phyloP scores from a whole-genome alignment of 2,888 invertebrate species.

The Diplazon laetatorius region DNA sequence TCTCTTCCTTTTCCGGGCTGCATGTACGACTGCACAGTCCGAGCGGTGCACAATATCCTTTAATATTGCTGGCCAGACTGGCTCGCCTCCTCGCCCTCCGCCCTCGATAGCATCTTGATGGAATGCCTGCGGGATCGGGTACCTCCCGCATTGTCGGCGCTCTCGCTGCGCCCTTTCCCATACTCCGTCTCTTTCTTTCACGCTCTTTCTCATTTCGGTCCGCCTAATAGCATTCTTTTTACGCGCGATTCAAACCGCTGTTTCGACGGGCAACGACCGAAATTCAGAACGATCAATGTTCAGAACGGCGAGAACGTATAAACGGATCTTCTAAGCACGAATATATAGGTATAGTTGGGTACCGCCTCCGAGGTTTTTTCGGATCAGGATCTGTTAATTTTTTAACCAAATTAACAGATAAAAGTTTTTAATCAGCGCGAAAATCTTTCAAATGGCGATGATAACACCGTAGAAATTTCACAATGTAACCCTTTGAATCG shows the following conservation, averaged over 20 bases:
- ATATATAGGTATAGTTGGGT: too few species aligned
- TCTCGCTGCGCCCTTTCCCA: slow-evolving; percentile 51
- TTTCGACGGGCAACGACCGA: neutral
- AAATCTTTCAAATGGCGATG: too few species aligned
- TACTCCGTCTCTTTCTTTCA: slow-evolving; percentile 63
- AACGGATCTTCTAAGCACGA: too few species aligned
- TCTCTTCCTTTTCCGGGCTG: slow-evolving; percentile 34
- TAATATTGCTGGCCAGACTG: slow-evolving; percentile 77
- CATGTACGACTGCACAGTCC: slow-evolving; percentile 3
- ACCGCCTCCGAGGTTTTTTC: too few species aligned
- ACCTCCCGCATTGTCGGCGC: slow-evolving; percentile 79
- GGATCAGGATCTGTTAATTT: too few species aligned
- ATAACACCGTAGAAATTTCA: too few species aligned
- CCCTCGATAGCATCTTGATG: slow-evolving; percentile 80
- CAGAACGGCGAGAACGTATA: too few species aligned
- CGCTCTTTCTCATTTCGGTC: slow-evolving; percentile 58
- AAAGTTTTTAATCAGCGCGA: too few species aligned
- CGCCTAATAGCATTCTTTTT: slow-evolving; percentile 45
- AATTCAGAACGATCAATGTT: too few species aligned
- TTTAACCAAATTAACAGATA: too few species aligned
- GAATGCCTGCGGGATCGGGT: slow-evolving; percentile 80
- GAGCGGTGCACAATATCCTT: slow-evolving; percentile 77
- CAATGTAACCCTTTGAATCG: too few species aligned
- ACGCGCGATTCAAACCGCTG: slow-evolving; percentile 20
- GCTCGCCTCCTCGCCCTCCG: slow-evolving; percentile 61